phyloP scores from a whole-genome alignment of 2,113 vertebrate genomes.

The Hassar affinis region DNA sequence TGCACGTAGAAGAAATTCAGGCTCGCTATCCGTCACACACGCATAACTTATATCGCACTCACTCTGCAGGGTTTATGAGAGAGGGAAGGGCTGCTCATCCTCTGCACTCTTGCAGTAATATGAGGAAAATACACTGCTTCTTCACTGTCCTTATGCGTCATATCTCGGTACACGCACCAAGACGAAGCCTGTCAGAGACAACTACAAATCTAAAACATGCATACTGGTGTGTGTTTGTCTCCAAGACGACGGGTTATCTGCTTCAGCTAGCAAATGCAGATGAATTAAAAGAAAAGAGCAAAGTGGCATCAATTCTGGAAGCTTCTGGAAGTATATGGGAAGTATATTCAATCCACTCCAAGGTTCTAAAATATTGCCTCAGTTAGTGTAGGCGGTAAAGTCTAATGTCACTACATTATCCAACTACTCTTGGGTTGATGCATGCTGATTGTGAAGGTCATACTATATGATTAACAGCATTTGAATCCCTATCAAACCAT shows the following conservation, averaged over 20 bases:
- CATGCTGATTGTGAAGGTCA: too few species aligned
- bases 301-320: not conserved
- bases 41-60: not conserved
- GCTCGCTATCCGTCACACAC: not conserved
- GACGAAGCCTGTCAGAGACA: slow-evolving; percentile 1
- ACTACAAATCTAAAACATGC: not conserved
- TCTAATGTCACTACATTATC: not conserved
- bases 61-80: slow-evolving; percentile 28
- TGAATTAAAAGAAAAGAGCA: not conserved
- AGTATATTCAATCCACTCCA: not conserved
- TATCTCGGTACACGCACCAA: not conserved
- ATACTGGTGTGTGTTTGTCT: not conserved
- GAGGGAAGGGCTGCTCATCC: slow-evolving; percentile 8
- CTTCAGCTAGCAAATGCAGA: not conserved
- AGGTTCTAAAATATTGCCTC: not conserved
- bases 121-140: slow-evolving; percentile 4
- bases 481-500: not conserved
- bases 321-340: not conserved
- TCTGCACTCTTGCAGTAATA: slow-evolving; percentile 11
- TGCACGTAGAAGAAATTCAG: not conserved
- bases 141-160: slow-evolving; percentile 6
- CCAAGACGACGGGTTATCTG: not conserved
- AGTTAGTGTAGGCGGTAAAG: not conserved
- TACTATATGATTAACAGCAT: not conserved
- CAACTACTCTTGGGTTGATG: not conserved